Base-by-base conservation (phyloP, 2,113 vertebrate species). In the Peromyscus leucopus region DNA sequence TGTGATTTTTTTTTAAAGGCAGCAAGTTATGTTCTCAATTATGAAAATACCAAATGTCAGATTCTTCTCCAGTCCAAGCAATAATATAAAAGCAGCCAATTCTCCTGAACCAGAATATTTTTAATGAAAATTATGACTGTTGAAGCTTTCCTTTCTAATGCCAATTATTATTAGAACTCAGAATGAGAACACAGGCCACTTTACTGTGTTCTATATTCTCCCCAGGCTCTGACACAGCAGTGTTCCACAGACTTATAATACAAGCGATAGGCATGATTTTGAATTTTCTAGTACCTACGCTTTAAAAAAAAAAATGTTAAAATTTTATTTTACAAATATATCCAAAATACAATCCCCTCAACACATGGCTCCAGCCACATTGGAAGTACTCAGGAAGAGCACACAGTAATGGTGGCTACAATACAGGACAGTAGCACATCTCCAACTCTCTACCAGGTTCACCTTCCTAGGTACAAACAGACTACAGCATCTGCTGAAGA, bases 31-130 rank as follows among this genome's bases (percentile, higher is more conserved):
- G 97, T 98, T 97, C 97, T 97, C 98, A 97, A 96, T 98, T 97
- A 98, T 95, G 95, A 98, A 98, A 98, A 98, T 98, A 98, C 97
- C 96, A 97, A 97, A 98, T 97, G 98, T 96, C 95, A 97, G 82
- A 93, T 91, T 97, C 86, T 72, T 87, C 96, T 95, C 93, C 83
- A 96, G 95, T 96, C 95, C 93, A 97, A 97, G 97, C 96, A 98
- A 96, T 96, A 95, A 96, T 85, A 83, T 72, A 96, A 96, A 97
- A 96, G 95, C 95, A 96, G 97, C 96, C 94, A 97, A 97, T 93
- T 96, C 95, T 96, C 95, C 95, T 96, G 96, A 96, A 97, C 97
- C 91, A 96, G 94, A 97, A 69, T 79, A 95, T 90, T 96, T 97
- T 96, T 89, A 97, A 97, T 96, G 89, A 97, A 97, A 97, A 97